Evolutionary conservation across 2,888 invertebrate species (phyloP), one percentile per base, ranked within the genome.

Genomic region (Cosmia pyralina): DNA sequence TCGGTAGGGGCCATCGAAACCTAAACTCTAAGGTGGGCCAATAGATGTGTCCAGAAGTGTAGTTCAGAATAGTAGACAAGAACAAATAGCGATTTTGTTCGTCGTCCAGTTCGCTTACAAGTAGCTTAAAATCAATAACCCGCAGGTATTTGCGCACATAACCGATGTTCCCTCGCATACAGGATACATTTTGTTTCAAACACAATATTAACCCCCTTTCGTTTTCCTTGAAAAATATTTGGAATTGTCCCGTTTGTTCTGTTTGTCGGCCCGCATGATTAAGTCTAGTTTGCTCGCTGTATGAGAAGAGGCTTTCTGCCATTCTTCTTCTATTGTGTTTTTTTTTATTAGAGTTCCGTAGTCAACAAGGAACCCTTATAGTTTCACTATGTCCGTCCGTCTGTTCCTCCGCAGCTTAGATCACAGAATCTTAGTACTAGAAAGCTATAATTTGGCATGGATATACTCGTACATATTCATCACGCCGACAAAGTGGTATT

Each of bases 111-210:
- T 22, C 7, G 13, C 28, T 52, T 46, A 41, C 64, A 46, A 65
- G 78, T 34, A 48, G 28, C 13, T 55, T 41, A 65, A 78, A 76
- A 76, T 76, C 76, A 76, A 76, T 76, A 70, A 46, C 60, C 19
- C 53, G 46, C 38, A 10, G 60, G 34, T 57, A 57, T 62, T 62
- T 28, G 64, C 52, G 28, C 22, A 28, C 71, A 59, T 46, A 41
- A 13, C 62, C 38, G 77, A 7, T 59, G 38, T 19, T 28, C 28
- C 38, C 57, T 50, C 48, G 19, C 50, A 46, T 59, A 52, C n/a
- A 22, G 28, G 15, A 55, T 46, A 75, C 63, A 15, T 55, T 72
- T 4, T 38, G 6, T 19, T 63, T 28, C n/a, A 59, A n/a, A 8
- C 59, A 38, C n/a, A 38, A n/a, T 13, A 38, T 19, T 4, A 59